Evolutionary conservation across 2,888 invertebrate genomes (phyloP).

Genomic region (Cryptus armator): DNA sequence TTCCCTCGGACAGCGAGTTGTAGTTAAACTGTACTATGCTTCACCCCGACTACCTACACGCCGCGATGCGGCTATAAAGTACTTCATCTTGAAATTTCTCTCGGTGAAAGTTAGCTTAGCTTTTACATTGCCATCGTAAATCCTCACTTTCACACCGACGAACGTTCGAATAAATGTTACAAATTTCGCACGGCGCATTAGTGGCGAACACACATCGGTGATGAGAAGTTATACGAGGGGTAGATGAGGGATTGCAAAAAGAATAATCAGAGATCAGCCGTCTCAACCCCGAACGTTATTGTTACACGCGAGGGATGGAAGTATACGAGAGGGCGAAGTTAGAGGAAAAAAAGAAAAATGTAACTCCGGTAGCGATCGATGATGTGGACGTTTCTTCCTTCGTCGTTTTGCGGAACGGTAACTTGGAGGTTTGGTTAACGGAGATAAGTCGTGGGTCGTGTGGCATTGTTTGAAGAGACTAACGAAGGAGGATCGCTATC

Average conservation of each 20-base stretch:
- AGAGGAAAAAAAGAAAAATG: neutral
- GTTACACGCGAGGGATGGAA: neutral
- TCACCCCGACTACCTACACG: conserved; percentile 11
- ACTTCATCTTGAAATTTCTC: conserved; percentile 58
- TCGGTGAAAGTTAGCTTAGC: conserved; percentile 45
- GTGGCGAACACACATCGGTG: conserved; percentile 8
- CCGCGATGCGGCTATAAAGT: conserved; percentile 36
- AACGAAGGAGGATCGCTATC: conserved; percentile 66
- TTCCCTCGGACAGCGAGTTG: conserved; percentile 28
- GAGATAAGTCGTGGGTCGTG: conserved; percentile 58
- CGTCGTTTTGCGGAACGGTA: neutral
- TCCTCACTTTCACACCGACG: conserved; percentile 40
- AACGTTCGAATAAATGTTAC: conserved; percentile 33
- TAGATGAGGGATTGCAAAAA: too few species aligned
- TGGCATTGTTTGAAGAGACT: conserved; percentile 66
- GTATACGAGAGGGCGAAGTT: neutral
- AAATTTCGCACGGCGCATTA: conserved; percentile 37
- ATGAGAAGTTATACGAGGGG: neutral
- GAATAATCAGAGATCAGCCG: neutral
- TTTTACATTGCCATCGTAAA: conserved; percentile 40
- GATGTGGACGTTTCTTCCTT: conserved; percentile 34
- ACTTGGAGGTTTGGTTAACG: conserved; percentile 56
- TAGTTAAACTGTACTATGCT: conserved; percentile 27
- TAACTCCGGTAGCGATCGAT: conserved; percentile 27
- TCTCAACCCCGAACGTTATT: neutral